phyloP scores from a whole-genome alignment of 2,888 invertebrate species.

The Arge pagana region DNA sequence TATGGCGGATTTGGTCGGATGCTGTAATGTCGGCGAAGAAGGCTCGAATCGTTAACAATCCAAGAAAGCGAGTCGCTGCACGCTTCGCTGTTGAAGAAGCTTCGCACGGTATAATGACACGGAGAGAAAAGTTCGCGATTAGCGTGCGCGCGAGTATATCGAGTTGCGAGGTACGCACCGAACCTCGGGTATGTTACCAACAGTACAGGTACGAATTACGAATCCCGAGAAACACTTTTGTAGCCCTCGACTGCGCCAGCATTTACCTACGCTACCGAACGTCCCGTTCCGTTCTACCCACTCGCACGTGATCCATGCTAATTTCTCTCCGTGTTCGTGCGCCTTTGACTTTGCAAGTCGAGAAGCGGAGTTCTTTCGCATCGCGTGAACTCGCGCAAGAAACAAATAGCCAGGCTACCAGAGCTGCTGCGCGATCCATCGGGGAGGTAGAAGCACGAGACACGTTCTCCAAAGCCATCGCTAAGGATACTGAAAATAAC shows the following conservation, averaged over 20 bases:
- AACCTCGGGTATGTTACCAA: conserved; percentile 17
- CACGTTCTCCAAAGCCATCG: not conserved
- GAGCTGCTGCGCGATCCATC: not conserved
- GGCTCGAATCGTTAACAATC: no score
- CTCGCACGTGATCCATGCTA: conserved; percentile 10
- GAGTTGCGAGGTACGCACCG: conserved; percentile 6
- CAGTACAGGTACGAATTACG: conserved; percentile 24
- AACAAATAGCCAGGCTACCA: conserved; percentile 11
- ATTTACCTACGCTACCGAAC: conserved; percentile 22
- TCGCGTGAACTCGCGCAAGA: conserved; percentile 21
- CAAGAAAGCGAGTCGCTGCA: no score
- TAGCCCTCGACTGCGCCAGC: conserved; percentile 15
- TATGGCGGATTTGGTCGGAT: no score
- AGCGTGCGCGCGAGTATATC: no score
- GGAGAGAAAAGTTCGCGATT: no score
- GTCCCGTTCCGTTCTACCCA: no score
- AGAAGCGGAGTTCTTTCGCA: no score
- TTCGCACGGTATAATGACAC: no score
- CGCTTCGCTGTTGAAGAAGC: no score
- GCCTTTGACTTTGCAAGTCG: no score
- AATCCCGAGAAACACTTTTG: conserved; percentile 43
- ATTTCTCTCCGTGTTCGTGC: conserved; percentile 14
- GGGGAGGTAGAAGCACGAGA: not conserved
- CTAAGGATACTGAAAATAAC: no score
- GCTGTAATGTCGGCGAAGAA: no score